Conservation (phyloP, 2,113 vertebrate genomes). For the Hemiscyllium ocellatum region DNA sequence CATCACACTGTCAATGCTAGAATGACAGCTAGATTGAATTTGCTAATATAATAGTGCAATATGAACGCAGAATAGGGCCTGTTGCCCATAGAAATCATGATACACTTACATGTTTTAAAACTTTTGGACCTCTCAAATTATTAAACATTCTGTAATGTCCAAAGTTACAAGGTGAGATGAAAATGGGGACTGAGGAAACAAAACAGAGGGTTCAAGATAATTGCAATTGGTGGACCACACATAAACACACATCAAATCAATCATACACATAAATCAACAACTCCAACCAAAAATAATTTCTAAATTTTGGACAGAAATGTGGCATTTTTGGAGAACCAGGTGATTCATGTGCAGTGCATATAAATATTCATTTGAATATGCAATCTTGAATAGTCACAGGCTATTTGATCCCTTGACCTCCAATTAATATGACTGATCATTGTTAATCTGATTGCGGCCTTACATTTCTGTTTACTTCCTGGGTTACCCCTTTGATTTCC, state of each 20-base stretch:
- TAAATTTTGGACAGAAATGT: background rate
- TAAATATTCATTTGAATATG: too few relatives aligned
- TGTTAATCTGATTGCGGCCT: too few relatives aligned
- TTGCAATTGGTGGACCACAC: background rate
- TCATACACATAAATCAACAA: background rate
- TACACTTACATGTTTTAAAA: background rate
- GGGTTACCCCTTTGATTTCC: too few relatives aligned
- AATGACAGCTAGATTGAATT: background rate
- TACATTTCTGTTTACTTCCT: too few relatives aligned
- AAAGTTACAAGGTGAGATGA: background rate
- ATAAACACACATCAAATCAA: too few relatives aligned
- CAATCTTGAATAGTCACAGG: too few relatives aligned
- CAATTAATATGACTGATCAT: too few relatives aligned
- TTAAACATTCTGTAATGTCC: background rate
- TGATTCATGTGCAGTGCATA: too few relatives aligned
- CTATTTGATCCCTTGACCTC: too few relatives aligned
- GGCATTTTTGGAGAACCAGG: too few relatives aligned
- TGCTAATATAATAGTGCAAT: background rate
- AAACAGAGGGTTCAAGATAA: background rate
- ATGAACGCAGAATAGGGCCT: constrained; percentile 11
- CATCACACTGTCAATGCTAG: background rate
- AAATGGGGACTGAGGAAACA: constrained; percentile 6
- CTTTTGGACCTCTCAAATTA: constrained; percentile 5
- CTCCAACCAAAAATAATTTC: background rate
- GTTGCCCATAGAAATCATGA: background rate